Percentiles rank a stretch among this genome's conserved stretches.
phyloP scores from a whole-genome alignment of 37 sponge, comb jelly and placozoan genomes.

The Beroe ovata region DNA sequence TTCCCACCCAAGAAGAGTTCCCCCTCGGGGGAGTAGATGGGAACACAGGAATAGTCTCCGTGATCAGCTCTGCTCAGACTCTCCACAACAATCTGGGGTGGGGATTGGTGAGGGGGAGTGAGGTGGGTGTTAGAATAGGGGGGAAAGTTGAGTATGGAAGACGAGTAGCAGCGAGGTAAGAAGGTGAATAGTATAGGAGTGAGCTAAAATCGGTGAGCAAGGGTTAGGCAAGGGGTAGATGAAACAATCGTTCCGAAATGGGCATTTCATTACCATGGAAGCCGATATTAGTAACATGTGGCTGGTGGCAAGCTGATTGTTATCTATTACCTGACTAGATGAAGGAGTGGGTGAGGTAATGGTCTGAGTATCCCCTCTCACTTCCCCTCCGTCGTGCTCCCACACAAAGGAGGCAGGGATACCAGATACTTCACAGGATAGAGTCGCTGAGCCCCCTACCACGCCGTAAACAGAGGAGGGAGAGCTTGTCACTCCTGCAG shows the following conservation, averaged over 20 bases:
- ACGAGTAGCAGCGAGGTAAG: too few species aligned
- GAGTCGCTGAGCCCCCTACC: conserved; percentile 17
- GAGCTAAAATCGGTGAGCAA: too few species aligned
- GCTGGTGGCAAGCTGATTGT: too few species aligned
- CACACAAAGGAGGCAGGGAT: conserved; percentile 19
- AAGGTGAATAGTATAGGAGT: too few species aligned
- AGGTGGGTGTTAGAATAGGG: too few species aligned
- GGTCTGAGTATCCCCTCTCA: neutral
- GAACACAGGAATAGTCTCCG: conserved; percentile 53
- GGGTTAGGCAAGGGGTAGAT: too few species aligned
- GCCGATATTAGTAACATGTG: too few species aligned
- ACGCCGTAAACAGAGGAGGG: conserved; percentile 8
- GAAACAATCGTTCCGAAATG: too few species aligned
- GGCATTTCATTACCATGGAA: too few species aligned
- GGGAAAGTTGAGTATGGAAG: too few species aligned
- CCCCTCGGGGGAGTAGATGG: neutral
- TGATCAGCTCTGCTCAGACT: neutral
- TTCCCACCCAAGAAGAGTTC: conserved; percentile 43
- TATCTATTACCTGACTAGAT: neutral
- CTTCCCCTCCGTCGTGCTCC: neutral
- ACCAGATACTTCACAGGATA: conserved; percentile 10
- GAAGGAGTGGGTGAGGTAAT: neutral
- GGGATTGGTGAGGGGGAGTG: too few species aligned
- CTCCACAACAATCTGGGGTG: conserved; percentile 1
- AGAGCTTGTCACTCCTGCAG: conserved; percentile 16